Evolutionary conservation across 2,888 invertebrate species (phyloP).

Genomic region (Gonocerus acuteangulatus): DNA sequence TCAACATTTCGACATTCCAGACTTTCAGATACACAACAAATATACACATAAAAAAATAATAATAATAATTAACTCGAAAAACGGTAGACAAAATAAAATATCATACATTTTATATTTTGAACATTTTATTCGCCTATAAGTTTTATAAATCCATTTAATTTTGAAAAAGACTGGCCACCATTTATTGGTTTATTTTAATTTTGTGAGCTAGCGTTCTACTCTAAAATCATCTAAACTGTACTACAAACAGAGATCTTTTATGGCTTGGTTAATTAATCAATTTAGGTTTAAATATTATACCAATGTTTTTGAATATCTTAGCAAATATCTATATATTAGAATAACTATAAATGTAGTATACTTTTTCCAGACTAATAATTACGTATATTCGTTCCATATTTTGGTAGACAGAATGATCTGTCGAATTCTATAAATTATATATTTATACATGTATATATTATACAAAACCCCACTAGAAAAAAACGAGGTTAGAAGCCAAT

Average conservation of each 20-base stretch:
- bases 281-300: conserved; percentile 17
- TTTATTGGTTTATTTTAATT: background rate
- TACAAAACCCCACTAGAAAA: conserved; percentile 1
- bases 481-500: background rate
- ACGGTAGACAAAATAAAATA: too few species aligned
- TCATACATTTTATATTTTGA: too few species aligned
- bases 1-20: background rate
- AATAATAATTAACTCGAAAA: too few species aligned
- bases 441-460: conserved; percentile 14
- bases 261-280: conserved; percentile 18
- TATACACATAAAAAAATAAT: too few species aligned
- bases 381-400: conserved; percentile 26
- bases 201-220: conserved; percentile 10
- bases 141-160: background rate
- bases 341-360: conserved; percentile 18
- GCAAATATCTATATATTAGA: conserved; percentile 17
- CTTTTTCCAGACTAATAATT: conserved; percentile 26
- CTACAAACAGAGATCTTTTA: conserved; percentile 22
- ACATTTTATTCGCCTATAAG: too few species aligned
- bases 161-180: too few species aligned
- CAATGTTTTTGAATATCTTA: conserved; percentile 9
- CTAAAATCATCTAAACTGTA: conserved; percentile 16
- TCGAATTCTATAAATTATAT: background rate
- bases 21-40: too few species aligned
- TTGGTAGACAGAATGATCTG: background rate